phyloP scores from a whole-genome alignment of 2,113 vertebrate species.

The Misgurnus anguillicaudatus region DNA sequence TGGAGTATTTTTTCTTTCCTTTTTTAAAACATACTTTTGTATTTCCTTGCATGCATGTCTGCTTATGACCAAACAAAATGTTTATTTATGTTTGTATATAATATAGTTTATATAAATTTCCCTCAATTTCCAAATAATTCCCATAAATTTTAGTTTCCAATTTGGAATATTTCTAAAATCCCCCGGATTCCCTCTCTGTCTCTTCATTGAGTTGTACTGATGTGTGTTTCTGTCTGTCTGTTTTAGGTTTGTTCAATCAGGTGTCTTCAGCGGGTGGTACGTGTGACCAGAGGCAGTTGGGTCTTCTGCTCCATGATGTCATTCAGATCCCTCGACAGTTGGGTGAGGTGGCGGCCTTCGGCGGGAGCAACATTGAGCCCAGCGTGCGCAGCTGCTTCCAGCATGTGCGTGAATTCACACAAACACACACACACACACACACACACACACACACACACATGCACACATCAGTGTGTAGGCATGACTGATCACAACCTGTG shows the following conservation, averaged over 20 bases:
- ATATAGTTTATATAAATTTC: too few species aligned
- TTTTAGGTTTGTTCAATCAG: constrained; percentile 90
- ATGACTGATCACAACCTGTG: background rate
- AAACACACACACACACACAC: constrained; percentile 21
- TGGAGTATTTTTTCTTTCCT: fast-evolving
- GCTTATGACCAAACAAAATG: too few species aligned
- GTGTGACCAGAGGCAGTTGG: constrained; percentile 93
- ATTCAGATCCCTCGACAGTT: constrained; percentile 96
- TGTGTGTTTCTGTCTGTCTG: background rate
- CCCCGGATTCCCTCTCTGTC: too few species aligned
- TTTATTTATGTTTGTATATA: too few species aligned
- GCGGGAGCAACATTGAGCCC: constrained; percentile 96
- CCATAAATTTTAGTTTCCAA: too few species aligned
- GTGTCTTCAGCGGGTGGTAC: constrained; percentile 86
- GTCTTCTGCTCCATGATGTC: constrained; percentile 90
- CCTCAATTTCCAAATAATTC: too few species aligned
- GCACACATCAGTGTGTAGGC: constrained; percentile 6
- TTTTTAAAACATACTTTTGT: too few species aligned
- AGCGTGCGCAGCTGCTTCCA: constrained; percentile 98
- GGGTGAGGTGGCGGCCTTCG: constrained; percentile 94
- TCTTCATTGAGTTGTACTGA: background rate
- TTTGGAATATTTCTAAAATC: too few species aligned
- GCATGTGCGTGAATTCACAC: constrained; percentile 76
- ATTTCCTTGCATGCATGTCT: too few species aligned
- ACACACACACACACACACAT: constrained; percentile 28